Evolutionary conservation across 2,888 invertebrate genomes (phyloP).

Genomic region (Chelonus formosanus): DNA sequence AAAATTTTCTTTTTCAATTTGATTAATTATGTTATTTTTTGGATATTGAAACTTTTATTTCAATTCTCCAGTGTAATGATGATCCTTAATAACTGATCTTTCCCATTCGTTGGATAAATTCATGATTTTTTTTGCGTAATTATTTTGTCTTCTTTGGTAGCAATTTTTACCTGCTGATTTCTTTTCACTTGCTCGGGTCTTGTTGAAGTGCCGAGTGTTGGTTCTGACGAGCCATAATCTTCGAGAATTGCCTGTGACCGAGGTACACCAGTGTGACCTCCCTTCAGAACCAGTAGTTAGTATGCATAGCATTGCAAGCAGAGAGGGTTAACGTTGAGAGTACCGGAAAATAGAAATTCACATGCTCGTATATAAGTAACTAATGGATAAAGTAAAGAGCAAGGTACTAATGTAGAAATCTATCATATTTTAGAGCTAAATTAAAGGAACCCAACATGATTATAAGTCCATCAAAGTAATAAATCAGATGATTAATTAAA

Average conservation of each 20-base stretch:
- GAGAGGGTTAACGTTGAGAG: constrained; percentile 55
- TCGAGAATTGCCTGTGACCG: constrained; percentile 63
- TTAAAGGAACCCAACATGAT: too few relatives aligned
- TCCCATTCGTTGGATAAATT: too few relatives aligned
- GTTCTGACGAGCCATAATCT: constrained; percentile 63
- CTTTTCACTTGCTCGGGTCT: constrained; percentile 61
- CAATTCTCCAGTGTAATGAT: background rate
- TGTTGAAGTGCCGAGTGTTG: constrained; percentile 58
- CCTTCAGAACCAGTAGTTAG: constrained; percentile 65
- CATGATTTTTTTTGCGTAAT: constrained; percentile 2
- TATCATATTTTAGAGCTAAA: too few relatives aligned
- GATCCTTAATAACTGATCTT: constrained; percentile 19
- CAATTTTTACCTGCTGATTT: constrained; percentile 62
- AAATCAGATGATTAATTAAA: too few relatives aligned
- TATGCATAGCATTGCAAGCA: constrained; percentile 63
- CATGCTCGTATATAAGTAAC: constrained; percentile 43
- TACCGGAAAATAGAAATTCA: constrained; percentile 48
- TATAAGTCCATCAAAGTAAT: too few relatives aligned
- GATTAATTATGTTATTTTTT: too few relatives aligned
- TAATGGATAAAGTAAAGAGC: constrained; percentile 1
- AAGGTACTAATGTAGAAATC: background rate
- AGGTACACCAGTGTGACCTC: constrained; percentile 63
- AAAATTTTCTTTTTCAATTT: too few relatives aligned
- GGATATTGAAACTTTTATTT: too few relatives aligned
- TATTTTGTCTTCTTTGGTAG: constrained; percentile 27